phyloP scores from a whole-genome alignment of 1,140 invertebrate genomes.

The Drosophila willistoni region DNA sequence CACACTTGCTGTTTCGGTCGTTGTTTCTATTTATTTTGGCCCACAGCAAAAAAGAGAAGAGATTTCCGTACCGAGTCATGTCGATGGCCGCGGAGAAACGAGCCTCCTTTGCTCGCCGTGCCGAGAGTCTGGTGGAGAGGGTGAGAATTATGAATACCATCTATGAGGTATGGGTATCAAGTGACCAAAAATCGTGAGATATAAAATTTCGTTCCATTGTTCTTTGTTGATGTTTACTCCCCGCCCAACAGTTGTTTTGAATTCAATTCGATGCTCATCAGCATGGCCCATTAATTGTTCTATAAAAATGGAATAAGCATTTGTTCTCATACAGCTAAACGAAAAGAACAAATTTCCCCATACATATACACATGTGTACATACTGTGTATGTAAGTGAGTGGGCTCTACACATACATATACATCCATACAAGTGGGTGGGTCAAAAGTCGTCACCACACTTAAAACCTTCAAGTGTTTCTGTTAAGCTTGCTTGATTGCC shows the following conservation, averaged over 20 bases:
- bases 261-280: conserved; percentile 11
- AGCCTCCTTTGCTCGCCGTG: conserved; percentile 79
- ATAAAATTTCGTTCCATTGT: conserved; percentile 57
- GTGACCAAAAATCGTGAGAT: conserved; percentile 82
- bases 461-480: conserved; percentile 21
- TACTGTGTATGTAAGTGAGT: conserved; percentile 16
- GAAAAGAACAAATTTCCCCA: conserved; percentile 11
- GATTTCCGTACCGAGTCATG: conserved; percentile 33
- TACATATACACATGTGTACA: too few relatives aligned
- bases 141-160: conserved; percentile 83
- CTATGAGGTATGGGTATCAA: conserved; percentile 81
- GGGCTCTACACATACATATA: conserved; percentile 20
- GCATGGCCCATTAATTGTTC: conserved; percentile 48
- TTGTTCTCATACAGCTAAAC: conserved; percentile 26
- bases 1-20: conserved; percentile 9
- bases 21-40: conserved; percentile 14
- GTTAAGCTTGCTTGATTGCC: conserved; percentile 53
- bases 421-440: conserved; percentile 15
- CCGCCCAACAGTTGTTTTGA: conserved; percentile 12
- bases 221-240: conserved; percentile 39
- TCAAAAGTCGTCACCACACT: conserved; percentile 25
- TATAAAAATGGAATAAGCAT: conserved; percentile 34
- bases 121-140: conserved; percentile 81
- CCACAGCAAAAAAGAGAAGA: background rate
- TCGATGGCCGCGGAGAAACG: conserved; percentile 68